Evolutionary conservation across 2,888 invertebrate species (phyloP).

Genomic region (Polietes domitor): DNA sequence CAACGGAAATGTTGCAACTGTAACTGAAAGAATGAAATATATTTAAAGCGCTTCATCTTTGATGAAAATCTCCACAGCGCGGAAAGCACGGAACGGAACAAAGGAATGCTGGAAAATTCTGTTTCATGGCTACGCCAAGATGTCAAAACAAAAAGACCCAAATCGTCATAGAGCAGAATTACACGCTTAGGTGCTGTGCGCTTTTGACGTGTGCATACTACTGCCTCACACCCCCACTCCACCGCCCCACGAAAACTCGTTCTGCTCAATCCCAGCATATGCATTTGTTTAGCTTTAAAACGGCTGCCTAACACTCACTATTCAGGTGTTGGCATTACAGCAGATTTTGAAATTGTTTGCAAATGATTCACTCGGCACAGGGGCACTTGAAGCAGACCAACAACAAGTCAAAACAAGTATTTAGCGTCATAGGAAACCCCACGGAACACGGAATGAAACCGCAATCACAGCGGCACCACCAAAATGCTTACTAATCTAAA

Average conservation of each 20-base stretch:
- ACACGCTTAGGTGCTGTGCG: not conserved
- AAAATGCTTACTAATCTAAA: slow-evolving; percentile 48
- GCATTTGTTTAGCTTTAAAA: slow-evolving; percentile 31
- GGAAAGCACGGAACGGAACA: slow-evolving; percentile 23
- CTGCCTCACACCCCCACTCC: too few species aligned
- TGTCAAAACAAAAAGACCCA: not conserved
- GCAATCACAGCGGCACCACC: slow-evolving; percentile 11
- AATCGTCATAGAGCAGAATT: not conserved
- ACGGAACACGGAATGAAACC: slow-evolving; percentile 19
- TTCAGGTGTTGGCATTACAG: slow-evolving; percentile 54
- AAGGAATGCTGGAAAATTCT: slow-evolving; percentile 51
- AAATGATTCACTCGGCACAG: slow-evolving; percentile 53
- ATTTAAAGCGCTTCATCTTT: slow-evolving; percentile 50
- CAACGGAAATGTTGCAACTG: slow-evolving; percentile 66
- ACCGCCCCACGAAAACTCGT: too few species aligned
- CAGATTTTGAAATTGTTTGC: slow-evolving; percentile 59
- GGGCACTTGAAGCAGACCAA: slow-evolving; percentile 11
- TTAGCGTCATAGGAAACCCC: slow-evolving; percentile 64
- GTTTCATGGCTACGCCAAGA: slow-evolving; percentile 33
- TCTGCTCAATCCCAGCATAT: not conserved
- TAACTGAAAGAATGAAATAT: slow-evolving; percentile 60
- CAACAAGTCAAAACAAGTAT: slow-evolving; percentile 19
- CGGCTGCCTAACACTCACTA: slow-evolving; percentile 35
- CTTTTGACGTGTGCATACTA: too few species aligned
- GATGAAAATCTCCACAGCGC: slow-evolving; percentile 54